Conservation (phyloP, 2,888 invertebrate species). For the Eretmocerus hayati region DNA sequence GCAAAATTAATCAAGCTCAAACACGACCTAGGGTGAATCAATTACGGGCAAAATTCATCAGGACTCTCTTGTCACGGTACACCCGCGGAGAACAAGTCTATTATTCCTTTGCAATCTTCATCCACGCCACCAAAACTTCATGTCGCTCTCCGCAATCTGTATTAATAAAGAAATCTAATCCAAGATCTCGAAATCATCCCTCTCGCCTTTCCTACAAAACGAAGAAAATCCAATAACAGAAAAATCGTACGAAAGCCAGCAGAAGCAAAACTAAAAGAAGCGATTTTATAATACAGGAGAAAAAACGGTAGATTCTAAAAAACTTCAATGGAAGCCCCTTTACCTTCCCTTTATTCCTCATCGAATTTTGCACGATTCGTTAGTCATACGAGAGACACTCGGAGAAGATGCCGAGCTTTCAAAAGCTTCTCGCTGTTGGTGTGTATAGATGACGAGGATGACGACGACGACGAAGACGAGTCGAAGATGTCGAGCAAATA, state of each 20-base stretch:
- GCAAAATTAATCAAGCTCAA: neutral
- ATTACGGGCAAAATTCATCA: slow-evolving; percentile 5
- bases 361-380: slow-evolving; percentile 17
- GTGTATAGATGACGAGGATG: no score
- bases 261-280: neutral
- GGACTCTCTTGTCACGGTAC: no score
- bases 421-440: slow-evolving; percentile 11
- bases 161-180: slow-evolving; percentile 14
- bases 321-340: no score
- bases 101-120: no score
- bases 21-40: slow-evolving; percentile 8
- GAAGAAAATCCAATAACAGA: slow-evolving; percentile 15
- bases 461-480: neutral
- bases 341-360: no score
- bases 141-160: slow-evolving; percentile 4
- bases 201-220: neutral
- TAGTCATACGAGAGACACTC: neutral
- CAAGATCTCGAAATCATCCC: slow-evolving; percentile 9
- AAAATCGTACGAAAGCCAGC: slow-evolving; percentile 10
- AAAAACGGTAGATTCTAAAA: no score
- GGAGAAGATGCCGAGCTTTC: no score
- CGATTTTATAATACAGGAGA: no score
- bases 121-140: no score
- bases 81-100: no score
- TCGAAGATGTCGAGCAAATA: slow-evolving; percentile 18